These are phyloP conservation scores for Pygoscelis adeliae DNA, from an alignment of 2,113 vertebrate genomes.

Conservation along the genomic window DNA sequence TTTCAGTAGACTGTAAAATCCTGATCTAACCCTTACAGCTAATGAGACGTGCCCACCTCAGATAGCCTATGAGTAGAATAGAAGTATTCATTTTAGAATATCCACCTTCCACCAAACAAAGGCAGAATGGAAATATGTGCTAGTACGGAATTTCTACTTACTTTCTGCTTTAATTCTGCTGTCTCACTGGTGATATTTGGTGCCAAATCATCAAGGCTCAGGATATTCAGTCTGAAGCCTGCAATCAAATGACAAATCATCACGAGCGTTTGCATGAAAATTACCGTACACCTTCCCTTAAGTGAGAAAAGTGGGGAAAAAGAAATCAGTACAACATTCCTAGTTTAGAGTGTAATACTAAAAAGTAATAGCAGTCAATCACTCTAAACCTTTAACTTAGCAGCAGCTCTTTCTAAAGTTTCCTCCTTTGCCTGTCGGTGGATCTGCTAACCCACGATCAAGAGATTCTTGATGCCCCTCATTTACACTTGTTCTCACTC, in stretches of 20 bases:
- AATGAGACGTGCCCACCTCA: neutral
- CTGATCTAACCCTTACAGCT: neutral
- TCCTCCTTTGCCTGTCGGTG: neutral
- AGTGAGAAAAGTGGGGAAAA: neutral
- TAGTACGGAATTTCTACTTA: neutral
- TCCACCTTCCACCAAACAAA: neutral
- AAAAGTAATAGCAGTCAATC: neutral
- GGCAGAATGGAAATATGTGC: neutral
- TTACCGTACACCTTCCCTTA: rapidly evolving
- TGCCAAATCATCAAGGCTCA: conserved; percentile 84
- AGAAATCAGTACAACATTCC: neutral
- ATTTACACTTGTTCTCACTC: neutral
- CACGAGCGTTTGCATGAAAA: neutral
- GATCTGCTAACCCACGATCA: neutral
- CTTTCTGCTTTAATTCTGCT: conserved; percentile 24
- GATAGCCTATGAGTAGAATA: rapidly evolving
- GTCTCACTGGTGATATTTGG: conserved; percentile 14
- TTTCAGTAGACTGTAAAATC: neutral
- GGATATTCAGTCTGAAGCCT: conserved; percentile 85
- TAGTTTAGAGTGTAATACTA: neutral
- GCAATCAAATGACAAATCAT: neutral
- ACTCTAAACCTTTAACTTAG: neutral
- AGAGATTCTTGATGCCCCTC: neutral
- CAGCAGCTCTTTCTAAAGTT: neutral
- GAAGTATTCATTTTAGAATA: neutral